Evolutionary conservation across 2,888 invertebrate species (phyloP).

Genomic region (Tetragonula carbonaria): DNA sequence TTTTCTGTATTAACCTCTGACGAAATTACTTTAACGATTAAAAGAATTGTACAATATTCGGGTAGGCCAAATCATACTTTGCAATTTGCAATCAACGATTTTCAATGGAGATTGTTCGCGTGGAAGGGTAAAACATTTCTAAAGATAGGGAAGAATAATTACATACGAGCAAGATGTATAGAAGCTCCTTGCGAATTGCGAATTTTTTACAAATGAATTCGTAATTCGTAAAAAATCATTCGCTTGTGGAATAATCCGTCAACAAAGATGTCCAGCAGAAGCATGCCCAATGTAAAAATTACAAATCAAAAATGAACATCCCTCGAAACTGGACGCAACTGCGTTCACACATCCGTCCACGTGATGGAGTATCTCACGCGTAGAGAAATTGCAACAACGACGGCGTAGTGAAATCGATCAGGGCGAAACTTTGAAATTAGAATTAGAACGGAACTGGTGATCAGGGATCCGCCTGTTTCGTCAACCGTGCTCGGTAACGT

Average conservation of each 20-base stretch:
- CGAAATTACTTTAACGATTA: background rate
- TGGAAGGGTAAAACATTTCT: background rate
- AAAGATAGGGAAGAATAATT: too few relatives aligned
- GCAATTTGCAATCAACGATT: background rate
- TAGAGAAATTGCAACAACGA: background rate
- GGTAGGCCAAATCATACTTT: background rate
- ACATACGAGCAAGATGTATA: too few relatives aligned
- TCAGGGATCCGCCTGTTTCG: constrained; percentile 55
- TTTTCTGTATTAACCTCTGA: background rate
- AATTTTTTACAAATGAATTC: background rate
- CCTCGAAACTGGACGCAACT: background rate
- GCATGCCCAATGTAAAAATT: background rate
- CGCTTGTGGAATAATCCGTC: too few relatives aligned
- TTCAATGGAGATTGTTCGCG: background rate
- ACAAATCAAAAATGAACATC: background rate
- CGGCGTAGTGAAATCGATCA: background rate
- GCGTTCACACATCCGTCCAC: background rate
- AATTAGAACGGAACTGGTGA: constrained; percentile 68
- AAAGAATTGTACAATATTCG: background rate
- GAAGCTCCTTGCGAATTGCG: background rate
- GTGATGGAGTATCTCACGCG: background rate
- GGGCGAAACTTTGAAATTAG: constrained; percentile 62
- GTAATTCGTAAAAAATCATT: too few relatives aligned
- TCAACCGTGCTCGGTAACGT: constrained; percentile 39
- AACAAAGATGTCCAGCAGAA: background rate